Evolutionary conservation across 2,113 vertebrate genomes (phyloP), one percentile per base, ranked within the genome.

Genomic region (Saguinus midas): DNA sequence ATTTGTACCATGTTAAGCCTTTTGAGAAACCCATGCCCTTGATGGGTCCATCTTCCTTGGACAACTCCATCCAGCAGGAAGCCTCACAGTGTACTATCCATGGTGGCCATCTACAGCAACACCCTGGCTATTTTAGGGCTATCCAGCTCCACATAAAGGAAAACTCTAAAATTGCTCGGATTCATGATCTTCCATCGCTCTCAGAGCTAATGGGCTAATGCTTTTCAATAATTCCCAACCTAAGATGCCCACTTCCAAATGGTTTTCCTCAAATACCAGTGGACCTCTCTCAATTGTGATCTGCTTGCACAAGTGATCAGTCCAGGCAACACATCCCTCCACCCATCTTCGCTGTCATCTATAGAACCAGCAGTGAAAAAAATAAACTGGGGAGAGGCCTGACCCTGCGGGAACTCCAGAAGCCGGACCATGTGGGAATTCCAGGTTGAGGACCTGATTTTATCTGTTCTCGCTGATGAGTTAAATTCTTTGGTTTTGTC

Each of bases 251-350:
- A 66, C 35, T 72, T 95, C 25, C 10, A 43, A 78, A 27, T 78
- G 58, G 5, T 55, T 90, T 87, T 58, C 25, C 32, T 70, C 64
- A 87, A 89, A 82, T 72, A 94, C 3, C 13, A 61, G 6, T 55
- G 18, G 21, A 35, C 35, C 14, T 79, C n/a, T 87, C n/a, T 50
- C 50, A 40, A 0, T 6, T 0, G 0, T 37, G 64, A 50, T 57
- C 3, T 1, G 76, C 32, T 55, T 55, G 9, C 4, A 40, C 4
- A 29, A 52, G 70, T 9, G 11, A 80, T 8, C 5, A 6, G 5
- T 50, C 75, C 11, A 32, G 95, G 64, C 8, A 32, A 87, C 1
- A 10, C 35, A 55, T 72, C 35, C 35, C 43, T 57, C 57, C 17
- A 68, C 20, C n/a, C 20, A 35, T 58, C 40, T 21, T 9, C 52